Evolutionary conservation across 2,797 vertebrate species (phyloP).

Genomic region (Lindbergichthys nudifrons): DNA sequence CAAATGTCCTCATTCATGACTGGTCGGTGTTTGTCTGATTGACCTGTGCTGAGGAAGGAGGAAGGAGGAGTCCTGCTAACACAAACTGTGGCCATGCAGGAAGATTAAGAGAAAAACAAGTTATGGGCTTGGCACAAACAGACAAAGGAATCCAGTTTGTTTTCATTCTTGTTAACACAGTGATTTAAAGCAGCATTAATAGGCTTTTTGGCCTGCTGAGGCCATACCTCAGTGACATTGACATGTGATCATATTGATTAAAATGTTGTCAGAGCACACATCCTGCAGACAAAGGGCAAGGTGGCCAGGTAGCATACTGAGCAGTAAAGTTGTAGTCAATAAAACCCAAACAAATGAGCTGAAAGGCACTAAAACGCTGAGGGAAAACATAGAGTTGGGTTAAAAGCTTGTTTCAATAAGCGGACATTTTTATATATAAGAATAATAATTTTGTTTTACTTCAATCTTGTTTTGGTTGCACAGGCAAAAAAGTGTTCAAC

Average conservation of each 20-base stretch:
- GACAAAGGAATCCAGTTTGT: not conserved
- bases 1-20: constrained; percentile 67
- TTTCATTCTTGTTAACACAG: too few relatives aligned
- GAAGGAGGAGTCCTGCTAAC: constrained; percentile 38
- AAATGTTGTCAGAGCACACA: not conserved
- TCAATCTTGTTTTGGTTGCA: not conserved
- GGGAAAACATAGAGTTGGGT: not conserved
- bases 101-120: constrained; percentile 49
- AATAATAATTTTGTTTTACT: too few relatives aligned
- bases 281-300: not conserved
- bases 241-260: not conserved
- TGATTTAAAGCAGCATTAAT: not conserved
- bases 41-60: constrained; percentile 50
- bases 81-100: constrained; percentile 14
- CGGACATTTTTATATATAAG: too few relatives aligned
- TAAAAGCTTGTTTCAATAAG: too few relatives aligned
- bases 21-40: constrained; percentile 35
- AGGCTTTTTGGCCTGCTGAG: not conserved
- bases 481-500: not conserved
- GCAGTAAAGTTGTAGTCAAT: not conserved
- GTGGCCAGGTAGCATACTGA: not conserved
- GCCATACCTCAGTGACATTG: not conserved
- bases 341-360: not conserved
- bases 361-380: too few relatives aligned
- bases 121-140: constrained; percentile 4